A percentile compares a stretch with the other conserved stretches of the same genome.
Conservation (phyloP, 1,140 invertebrate genomes). For the Camponotus floridanus region DNA sequence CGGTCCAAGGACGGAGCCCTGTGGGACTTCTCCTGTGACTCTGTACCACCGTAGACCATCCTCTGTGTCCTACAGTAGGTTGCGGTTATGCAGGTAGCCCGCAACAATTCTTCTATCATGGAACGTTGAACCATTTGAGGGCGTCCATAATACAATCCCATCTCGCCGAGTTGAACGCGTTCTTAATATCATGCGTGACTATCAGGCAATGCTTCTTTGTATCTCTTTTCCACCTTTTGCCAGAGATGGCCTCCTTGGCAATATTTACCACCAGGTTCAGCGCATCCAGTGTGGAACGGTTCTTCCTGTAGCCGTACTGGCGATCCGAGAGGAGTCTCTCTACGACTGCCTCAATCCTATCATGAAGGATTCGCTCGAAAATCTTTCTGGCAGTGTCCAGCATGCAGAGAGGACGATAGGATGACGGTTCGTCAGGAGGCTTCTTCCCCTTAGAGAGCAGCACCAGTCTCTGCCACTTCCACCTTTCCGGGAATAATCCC, state of each 20-base stretch:
- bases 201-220: slow-evolving; percentile 27
- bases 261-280: not conserved
- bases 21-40: slow-evolving; percentile 4
- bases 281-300: slow-evolving; percentile 20
- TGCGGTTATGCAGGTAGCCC: not conserved
- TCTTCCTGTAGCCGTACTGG: slow-evolving; percentile 9
- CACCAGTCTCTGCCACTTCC: slow-evolving; percentile 19
- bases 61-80: slow-evolving; percentile 16
- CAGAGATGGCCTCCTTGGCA: not conserved
- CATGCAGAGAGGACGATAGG: slow-evolving; percentile 15
- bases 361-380: slow-evolving; percentile 38
- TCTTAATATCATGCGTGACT: not conserved
- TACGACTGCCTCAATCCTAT: slow-evolving; percentile 12
- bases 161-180: slow-evolving; percentile 19
- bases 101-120: slow-evolving; percentile 8
- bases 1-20: slow-evolving; percentile 7
- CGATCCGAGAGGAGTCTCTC: not conserved
- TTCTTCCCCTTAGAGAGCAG: slow-evolving; percentile 37
- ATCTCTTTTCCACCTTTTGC: not conserved
- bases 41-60: not conserved
- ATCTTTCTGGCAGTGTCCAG: no score
- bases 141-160: slow-evolving; percentile 8
- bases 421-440: slow-evolving; percentile 9
- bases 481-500: slow-evolving; percentile 10
- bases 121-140: not conserved